Evolutionary conservation across 1,140 invertebrate genomes (phyloP).

Genomic region (Zaprionus gabonicus): DNA sequence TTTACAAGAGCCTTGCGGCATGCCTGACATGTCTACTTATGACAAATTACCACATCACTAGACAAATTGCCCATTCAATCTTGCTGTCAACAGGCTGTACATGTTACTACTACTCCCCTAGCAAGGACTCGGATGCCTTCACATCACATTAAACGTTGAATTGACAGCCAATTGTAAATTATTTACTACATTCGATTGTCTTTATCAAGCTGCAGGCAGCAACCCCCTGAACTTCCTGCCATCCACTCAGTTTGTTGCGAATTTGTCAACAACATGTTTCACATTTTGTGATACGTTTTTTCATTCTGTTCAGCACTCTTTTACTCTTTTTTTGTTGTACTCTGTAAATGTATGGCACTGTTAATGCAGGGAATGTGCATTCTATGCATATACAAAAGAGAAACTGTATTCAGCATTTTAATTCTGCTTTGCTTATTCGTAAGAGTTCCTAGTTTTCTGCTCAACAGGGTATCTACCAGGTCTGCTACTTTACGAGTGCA

Average conservation of each 20-base stretch:
- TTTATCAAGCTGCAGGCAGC: constrained; percentile 28
- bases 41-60: constrained; percentile 53
- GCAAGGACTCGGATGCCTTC: constrained; percentile 13
- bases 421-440: too few species aligned
- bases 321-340: neutral
- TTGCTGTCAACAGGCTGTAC: constrained; percentile 51
- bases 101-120: neutral
- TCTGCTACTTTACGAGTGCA: neutral
- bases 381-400: rapidly evolving
- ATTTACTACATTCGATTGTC: constrained; percentile 60
- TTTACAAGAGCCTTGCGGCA: neutral
- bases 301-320: neutral
- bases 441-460: neutral
- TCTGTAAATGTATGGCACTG: neutral
- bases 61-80: constrained; percentile 68
- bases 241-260: constrained; percentile 9
- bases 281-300: constrained; percentile 8
- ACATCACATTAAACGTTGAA: constrained; percentile 39
- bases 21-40: constrained; percentile 10
- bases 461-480: neutral
- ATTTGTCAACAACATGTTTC: constrained; percentile 66
- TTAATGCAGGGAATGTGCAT: neutral
- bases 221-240: neutral
- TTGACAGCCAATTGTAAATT: constrained; percentile 71
- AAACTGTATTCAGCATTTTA: too few species aligned